Conservation (phyloP, 2,888 invertebrate species). For the Euplagia quadripunctaria region DNA sequence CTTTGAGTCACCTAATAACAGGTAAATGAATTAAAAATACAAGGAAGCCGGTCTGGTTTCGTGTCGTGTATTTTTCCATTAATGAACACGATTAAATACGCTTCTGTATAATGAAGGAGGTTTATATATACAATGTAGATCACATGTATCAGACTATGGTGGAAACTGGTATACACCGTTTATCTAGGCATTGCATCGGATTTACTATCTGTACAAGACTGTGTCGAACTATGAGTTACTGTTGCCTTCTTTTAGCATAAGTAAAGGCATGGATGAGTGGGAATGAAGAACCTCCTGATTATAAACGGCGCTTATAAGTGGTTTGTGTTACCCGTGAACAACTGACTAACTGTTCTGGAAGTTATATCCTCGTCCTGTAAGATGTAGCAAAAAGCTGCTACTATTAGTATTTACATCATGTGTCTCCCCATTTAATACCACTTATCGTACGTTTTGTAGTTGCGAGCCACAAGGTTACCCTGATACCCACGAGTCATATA, state of each 20-base stretch:
- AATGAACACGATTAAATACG: slow-evolving; percentile 35
- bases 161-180: neutral
- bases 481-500: no score
- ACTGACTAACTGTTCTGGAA: no score
- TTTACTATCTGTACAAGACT: neutral
- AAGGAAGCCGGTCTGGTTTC: slow-evolving; percentile 33
- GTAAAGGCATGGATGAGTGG: no score
- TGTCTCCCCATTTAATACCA: no score
- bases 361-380: no score
- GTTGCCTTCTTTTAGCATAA: neutral
- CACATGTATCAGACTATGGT: slow-evolving; percentile 6
- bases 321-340: no score
- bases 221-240: neutral
- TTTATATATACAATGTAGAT: slow-evolving; percentile 24
- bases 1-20: slow-evolving; percentile 44
- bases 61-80: slow-evolving; percentile 46
- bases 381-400: no score
- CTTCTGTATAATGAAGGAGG: slow-evolving; percentile 24
- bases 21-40: slow-evolving; percentile 41
- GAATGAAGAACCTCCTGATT: no score
- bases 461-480: no score
- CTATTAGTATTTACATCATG: no score
- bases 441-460: no score
- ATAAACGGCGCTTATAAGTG: no score
- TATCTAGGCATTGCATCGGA: neutral